Evolutionary conservation across 2,797 vertebrate genomes (phyloP).

Genomic region (Babyrousa celebensis): DNA sequence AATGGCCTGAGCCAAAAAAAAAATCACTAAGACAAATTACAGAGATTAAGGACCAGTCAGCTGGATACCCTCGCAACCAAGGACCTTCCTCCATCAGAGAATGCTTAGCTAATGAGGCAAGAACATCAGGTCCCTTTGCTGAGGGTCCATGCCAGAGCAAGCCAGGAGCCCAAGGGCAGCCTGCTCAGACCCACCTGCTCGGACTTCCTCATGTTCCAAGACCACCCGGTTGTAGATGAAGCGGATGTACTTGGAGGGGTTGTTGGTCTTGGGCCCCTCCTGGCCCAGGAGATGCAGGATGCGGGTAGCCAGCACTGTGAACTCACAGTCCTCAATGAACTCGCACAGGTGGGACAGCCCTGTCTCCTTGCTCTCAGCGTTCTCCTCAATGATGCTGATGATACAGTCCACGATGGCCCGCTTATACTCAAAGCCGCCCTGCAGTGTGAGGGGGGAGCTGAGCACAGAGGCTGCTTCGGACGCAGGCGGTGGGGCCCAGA

Average conservation of each 20-base stretch:
- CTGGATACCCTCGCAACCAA: not conserved
- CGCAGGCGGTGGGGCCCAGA: no score
- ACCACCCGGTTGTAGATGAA: conserved; percentile 94
- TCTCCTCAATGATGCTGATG: conserved; percentile 94
- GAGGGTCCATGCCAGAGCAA: not conserved
- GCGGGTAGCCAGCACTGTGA: conserved; percentile 93
- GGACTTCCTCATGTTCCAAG: conserved; percentile 93
- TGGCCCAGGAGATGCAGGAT: conserved; percentile 93
- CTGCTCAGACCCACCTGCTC: conserved; percentile 90
- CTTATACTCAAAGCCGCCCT: conserved; percentile 94
- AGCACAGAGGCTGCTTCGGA: not conserved
- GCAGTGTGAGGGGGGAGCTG: not conserved
- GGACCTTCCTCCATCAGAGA: not conserved
- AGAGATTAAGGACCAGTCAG: not conserved
- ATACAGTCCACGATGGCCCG: conserved; percentile 94
- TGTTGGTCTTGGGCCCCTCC: conserved; percentile 93
- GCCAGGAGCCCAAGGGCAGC: not conserved
- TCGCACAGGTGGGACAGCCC: conserved; percentile 93
- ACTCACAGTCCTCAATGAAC: conserved; percentile 94
- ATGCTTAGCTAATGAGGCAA: not conserved
- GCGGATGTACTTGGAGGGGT: conserved; percentile 93
- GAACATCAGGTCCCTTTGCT: not conserved
- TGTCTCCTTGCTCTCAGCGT: conserved; percentile 93
- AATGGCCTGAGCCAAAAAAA: not conserved
- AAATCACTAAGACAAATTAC: not conserved